Base-by-base conservation (phyloP, 2,888 invertebrate genomes). In the Eupsilia transversa region DNA sequence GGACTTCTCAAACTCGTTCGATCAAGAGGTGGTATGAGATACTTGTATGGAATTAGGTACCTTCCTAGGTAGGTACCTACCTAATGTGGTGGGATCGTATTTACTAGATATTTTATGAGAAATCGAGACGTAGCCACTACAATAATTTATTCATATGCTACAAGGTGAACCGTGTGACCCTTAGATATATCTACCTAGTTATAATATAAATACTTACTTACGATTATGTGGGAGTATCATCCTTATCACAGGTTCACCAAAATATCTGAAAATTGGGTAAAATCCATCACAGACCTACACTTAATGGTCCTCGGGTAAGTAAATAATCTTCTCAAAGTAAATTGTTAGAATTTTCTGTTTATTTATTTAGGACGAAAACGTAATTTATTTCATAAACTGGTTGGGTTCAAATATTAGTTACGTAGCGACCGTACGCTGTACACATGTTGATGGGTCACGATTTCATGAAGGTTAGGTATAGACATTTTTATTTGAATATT, bases 301-400 rank as follows among this genome's bases (percentile, higher is more conserved):
- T n/a, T 63, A 65, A 30, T 17, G 30, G 57, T 54, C 77, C 83
- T 78, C 67, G 17, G 35, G 56, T 43, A 52, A 43, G 61, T 63
- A 83, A 83, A 78, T 78, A 83, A 83, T 63, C 79, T 41, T 38
- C 30, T 64, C 12, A 23, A 60, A 60, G 27, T 64, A 59, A 64
- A 79, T 70, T 68, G 43, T 3, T 57, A 3, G 30, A 38, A 30
- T 38, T 82, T 63, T 64, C 35, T 71, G 61, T 65, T 57, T 72
- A 49, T 83, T 79, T 79, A 60, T 64, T 65, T 79, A 79, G 84
- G 79, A 70, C 59, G 64, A 2, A 35, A 56, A 43, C 9, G 54
- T 66, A 49, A 46, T 59, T 77, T 63, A 33, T 49, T 65, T 82
- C 38, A 38, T 27, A n/a, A 33, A 33, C 23, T 38, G 35, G 20